Base-by-base conservation (phyloP, 2,113 vertebrate genomes). In the Sprattus sprattus region DNA sequence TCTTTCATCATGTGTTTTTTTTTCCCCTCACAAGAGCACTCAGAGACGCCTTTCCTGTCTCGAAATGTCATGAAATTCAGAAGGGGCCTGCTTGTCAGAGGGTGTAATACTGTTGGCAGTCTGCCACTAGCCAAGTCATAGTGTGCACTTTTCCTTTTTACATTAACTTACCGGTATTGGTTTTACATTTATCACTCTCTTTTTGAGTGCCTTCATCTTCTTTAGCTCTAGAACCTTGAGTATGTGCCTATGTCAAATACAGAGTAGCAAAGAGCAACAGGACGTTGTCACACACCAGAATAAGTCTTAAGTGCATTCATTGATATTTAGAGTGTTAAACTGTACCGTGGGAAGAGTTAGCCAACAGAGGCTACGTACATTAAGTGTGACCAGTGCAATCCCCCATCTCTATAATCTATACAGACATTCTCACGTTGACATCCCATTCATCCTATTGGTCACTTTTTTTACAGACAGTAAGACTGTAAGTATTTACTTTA, bases 1-100 rank as follows among this genome's bases (percentile, higher is more conserved):
- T 78, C 71, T 78, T 78, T 78, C 71, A 44, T 78, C 71, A 78
- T 78, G 71, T 78, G 71, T 67, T 67, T 78, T 15, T 39, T 75
- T 39, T 64, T 39, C 39, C 39, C 39, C 64, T 71, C 64, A 71
- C n/a, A 3, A 25, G 25, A 71, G 25, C 25, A 71, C 25, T 78
- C 54, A 57, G 4, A 57, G 54, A 22, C 5, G 18, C 18, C 18
- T 20, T 22, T 20, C 25, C 10, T 44, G 71, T 78, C 71, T 78
- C 11, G 32, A 78, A 78, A 78, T 78, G 71, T 78, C 71, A 78
- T 39, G 71, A 39, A 78, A 78, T 78, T 78, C 32, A 44, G 28
- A 78, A 32, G 71, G 32, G 71, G 71, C 15, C 71, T 39, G 71
- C 71, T 32, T 78, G 32, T 78, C 71, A 78, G 4, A 28, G 8